Conservation (phyloP, 2,888 invertebrate genomes). For the Blera fallax region DNA sequence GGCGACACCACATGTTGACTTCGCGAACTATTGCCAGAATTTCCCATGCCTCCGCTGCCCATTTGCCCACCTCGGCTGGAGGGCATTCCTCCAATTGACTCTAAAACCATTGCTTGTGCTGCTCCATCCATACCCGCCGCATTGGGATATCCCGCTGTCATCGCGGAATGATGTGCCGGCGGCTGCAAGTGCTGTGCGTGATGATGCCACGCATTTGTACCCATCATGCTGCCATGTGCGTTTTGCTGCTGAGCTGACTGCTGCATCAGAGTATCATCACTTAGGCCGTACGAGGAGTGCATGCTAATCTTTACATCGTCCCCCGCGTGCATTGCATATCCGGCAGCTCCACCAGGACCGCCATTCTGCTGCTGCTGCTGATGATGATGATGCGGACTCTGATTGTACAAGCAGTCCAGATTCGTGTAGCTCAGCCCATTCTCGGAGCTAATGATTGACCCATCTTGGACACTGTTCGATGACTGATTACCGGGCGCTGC, state of each 20-base stretch:
- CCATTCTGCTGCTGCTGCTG: slow-evolving; percentile 74
- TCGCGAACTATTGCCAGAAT: slow-evolving; percentile 74
- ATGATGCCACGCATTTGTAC: slow-evolving; percentile 79
- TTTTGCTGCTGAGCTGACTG: slow-evolving; percentile 75
- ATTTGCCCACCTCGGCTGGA: slow-evolving; percentile 62
- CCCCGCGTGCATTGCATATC: slow-evolving; percentile 76
- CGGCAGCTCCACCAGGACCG: slow-evolving; percentile 73
- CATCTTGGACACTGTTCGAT: slow-evolving; percentile 77
- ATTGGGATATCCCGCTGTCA: slow-evolving; percentile 60
- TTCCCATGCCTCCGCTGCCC: slow-evolving; percentile 54
- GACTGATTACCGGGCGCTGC: slow-evolving; percentile 74
- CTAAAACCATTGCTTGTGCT: slow-evolving; percentile 62
- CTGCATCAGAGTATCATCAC: slow-evolving; percentile 79
- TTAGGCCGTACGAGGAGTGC: slow-evolving; percentile 83
- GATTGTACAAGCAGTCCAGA: slow-evolving; percentile 88
- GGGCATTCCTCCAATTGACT: slow-evolving; percentile 53
- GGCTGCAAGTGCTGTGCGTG: slow-evolving; percentile 79
- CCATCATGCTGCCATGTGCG: slow-evolving; percentile 73
- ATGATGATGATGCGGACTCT: slow-evolving; percentile 83
- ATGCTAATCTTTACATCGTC: slow-evolving; percentile 83
- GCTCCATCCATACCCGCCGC: slow-evolving; percentile 64
- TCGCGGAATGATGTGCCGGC: slow-evolving; percentile 62
- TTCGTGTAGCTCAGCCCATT: slow-evolving; percentile 95
- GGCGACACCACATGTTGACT: slow-evolving; percentile 80
- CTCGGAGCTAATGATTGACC: slow-evolving; percentile 91